Evolutionary conservation across 2,113 vertebrate species (phyloP).

Genomic region (Collichthys lucidus): DNA sequence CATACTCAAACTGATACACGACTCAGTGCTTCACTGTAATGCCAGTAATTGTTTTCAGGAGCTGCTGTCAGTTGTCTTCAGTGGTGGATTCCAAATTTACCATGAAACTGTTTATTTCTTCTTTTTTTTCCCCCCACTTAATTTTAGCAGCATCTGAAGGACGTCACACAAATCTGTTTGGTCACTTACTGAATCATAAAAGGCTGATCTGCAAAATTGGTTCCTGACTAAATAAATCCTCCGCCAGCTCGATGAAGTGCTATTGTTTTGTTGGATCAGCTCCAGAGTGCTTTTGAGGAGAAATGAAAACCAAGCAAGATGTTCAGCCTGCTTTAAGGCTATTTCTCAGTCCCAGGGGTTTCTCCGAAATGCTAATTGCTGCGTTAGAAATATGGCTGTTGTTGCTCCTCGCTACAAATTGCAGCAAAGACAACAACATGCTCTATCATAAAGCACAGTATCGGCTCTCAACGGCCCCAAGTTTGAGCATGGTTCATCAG

Average conservation of each 20-base stretch:
- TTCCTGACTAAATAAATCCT: constrained; percentile 67
- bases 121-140: constrained; percentile 11
- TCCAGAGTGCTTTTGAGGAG: constrained; percentile 59
- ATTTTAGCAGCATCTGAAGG: constrained; percentile 58
- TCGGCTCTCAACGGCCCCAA: constrained; percentile 50
- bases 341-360: constrained; percentile 69
- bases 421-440: constrained; percentile 73
- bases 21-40: constrained; percentile 25
- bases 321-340: constrained; percentile 72
- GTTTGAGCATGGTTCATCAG: constrained; percentile 68
- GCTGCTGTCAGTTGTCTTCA: constrained; percentile 28
- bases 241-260: constrained; percentile 60
- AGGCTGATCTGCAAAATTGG: constrained; percentile 65
- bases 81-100: constrained; percentile 31
- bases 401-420: constrained; percentile 74
- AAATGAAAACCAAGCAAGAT: constrained; percentile 74
- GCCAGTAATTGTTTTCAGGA: constrained; percentile 35
- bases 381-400: constrained; percentile 75
- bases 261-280: constrained; percentile 66
- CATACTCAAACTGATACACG: constrained; percentile 32
- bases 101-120: constrained; percentile 37
- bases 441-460: constrained; percentile 66
- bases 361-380: constrained; percentile 78
- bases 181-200: constrained; percentile 60
- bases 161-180: constrained; percentile 47